Percentiles rank a stretch among this genome's conserved stretches.
Conservation (phyloP, 2,113 vertebrate species). For the Alectura lathami region DNA sequence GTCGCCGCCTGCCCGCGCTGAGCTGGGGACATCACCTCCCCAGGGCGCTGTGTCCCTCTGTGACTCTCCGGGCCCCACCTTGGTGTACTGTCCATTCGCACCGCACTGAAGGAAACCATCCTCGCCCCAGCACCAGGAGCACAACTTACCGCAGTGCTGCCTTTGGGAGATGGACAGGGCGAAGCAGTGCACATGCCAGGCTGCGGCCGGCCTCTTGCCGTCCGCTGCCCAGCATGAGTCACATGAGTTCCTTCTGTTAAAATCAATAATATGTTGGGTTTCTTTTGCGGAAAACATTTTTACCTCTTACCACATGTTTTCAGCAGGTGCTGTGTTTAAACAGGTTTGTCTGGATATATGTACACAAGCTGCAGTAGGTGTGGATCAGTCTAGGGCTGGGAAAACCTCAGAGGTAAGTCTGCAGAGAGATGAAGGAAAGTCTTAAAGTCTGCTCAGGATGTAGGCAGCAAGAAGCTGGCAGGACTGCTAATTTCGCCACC, state of each 20-base stretch:
- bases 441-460: not conserved
- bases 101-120: not conserved
- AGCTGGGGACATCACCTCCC: not conserved
- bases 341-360: not conserved
- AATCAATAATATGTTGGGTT: not conserved
- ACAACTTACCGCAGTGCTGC: not conserved
- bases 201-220: not conserved
- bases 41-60: not conserved
- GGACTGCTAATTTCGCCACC: not conserved
- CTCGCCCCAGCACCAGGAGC: not conserved
- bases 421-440: not conserved
- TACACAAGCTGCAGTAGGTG: not conserved
- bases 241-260: not conserved
- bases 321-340: not conserved
- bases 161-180: not conserved
- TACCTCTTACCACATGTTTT: not conserved
- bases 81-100: not conserved
- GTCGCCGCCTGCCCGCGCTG: not conserved
- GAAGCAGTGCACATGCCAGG: not conserved
- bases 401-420: not conserved
- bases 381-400: not conserved
- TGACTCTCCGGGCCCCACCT: not conserved
- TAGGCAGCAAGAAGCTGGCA: not conserved
- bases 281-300: not conserved
- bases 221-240: not conserved